A percentile compares a stretch with the other conserved stretches of the same genome.
phyloP scores from a whole-genome alignment of 23 tunicate species.

The Trididemnum nubilum region DNA sequence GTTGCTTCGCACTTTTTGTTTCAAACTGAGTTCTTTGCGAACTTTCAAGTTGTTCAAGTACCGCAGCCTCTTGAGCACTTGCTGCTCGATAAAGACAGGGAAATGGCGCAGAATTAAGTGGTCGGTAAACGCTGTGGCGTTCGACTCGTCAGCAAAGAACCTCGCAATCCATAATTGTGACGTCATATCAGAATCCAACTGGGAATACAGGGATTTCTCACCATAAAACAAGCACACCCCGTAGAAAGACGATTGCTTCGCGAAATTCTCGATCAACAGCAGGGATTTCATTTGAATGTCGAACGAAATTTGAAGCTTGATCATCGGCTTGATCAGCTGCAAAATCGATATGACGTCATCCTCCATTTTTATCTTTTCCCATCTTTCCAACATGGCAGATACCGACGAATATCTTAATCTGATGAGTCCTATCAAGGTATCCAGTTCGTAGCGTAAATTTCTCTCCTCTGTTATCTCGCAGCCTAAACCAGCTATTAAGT shows the following conservation, averaged over 20 bases:
- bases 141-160: conserved; percentile 1
- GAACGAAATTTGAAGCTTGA: neutral
- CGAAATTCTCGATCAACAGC: conserved; percentile 29
- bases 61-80: neutral
- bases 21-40: conserved; percentile 3
- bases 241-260: neutral
- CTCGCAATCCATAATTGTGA: neutral
- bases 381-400: conserved; percentile 15
- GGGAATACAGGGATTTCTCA: conserved; percentile 1
- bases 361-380: conserved; percentile 4
- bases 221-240: conserved; percentile 36
- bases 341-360: conserved; percentile 29
- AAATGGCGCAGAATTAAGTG: conserved; percentile 4
- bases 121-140: conserved; percentile 2
- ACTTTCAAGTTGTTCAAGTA: neutral
- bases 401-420: conserved; percentile 22
- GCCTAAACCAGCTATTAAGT: conserved; percentile 17
- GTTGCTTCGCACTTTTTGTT: neutral
- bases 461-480: neutral
- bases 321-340: conserved; percentile 3
- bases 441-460: neutral
- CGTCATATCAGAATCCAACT: neutral
- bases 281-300: conserved; percentile 44
- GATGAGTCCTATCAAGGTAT: conserved; percentile 6
- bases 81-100: neutral